Conservation (phyloP, 2,113 vertebrate genomes). For the Polypterus bichir region DNA sequence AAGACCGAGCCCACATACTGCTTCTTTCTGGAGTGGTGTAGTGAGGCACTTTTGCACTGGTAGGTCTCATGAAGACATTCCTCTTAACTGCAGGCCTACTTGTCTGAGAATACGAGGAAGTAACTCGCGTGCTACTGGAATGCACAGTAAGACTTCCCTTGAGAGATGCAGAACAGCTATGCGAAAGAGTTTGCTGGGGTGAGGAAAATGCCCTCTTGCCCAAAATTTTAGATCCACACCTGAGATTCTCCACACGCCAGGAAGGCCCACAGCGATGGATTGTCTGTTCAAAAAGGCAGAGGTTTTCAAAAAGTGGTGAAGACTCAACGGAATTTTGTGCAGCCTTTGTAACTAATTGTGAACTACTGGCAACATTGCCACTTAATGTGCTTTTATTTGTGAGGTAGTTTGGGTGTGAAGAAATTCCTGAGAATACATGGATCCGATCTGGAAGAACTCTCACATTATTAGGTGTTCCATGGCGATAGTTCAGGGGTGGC, state of each 20-base stretch:
- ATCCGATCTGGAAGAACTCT: constrained; percentile 25
- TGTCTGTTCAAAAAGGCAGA: constrained; percentile 27
- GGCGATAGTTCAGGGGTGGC: constrained; percentile 37
- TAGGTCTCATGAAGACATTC: constrained; percentile 35
- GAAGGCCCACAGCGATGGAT: constrained; percentile 24
- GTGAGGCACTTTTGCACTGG: constrained; percentile 66
- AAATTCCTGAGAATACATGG: constrained; percentile 33
- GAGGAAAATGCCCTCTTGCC: constrained; percentile 31
- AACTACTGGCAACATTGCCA: constrained; percentile 23
- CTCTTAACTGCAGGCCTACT: constrained; percentile 36
- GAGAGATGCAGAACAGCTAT: constrained; percentile 16
- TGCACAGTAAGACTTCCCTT: constrained; percentile 16
- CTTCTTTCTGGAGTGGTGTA: constrained; percentile 31
- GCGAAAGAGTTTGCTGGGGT: constrained; percentile 19
- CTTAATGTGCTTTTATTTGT: constrained; percentile 17
- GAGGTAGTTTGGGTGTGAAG: constrained; percentile 27
- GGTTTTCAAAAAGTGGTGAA: constrained; percentile 18
- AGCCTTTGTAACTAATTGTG: constrained; percentile 19
- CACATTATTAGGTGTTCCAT: constrained; percentile 30
- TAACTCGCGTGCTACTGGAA: constrained; percentile 46
- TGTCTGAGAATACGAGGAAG: constrained; percentile 36
- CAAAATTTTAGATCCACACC: constrained; percentile 27
- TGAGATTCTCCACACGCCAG: constrained; percentile 32
- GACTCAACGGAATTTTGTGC: constrained; percentile 22
- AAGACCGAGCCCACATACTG: constrained; percentile 24